Percentiles rank a stretch among this genome's conserved stretches.
Evolutionary conservation across 2,888 invertebrate genomes (phyloP).

Genomic region (Athalia circularis): DNA sequence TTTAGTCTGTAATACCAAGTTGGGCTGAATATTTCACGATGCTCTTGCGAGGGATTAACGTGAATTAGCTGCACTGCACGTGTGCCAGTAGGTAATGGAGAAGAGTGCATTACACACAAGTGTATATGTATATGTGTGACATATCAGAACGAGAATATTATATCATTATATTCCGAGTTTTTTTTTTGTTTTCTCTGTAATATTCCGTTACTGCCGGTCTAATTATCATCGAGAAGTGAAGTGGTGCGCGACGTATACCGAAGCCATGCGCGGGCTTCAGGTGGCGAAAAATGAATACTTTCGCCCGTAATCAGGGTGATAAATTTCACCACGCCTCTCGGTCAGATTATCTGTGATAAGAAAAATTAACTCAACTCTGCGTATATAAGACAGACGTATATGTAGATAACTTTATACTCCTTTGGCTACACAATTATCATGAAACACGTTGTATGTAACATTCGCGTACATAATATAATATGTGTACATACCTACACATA

Average conservation of each 20-base stretch:
- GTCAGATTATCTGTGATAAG: background rate
- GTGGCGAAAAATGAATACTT: constrained; percentile 22
- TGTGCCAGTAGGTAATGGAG: no score
- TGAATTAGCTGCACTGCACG: background rate
- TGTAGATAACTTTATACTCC: background rate
- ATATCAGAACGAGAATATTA: background rate
- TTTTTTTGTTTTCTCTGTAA: background rate
- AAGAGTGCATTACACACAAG: no score
- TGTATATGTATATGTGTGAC: no score
- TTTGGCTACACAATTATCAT: constrained; percentile 20
- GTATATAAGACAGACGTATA: background rate
- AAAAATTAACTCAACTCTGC: background rate
- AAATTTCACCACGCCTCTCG: constrained; percentile 8
- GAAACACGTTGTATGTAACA: constrained; percentile 7
- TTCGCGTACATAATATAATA: background rate
- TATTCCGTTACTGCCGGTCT: constrained; percentile 23
- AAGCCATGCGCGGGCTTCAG: background rate
- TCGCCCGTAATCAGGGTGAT: background rate
- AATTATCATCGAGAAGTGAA: constrained; percentile 30
- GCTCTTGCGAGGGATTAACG: constrained; percentile 16
- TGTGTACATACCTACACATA: constrained; percentile 1
- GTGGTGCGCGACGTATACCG: constrained; percentile 13
- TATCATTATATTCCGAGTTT: constrained; percentile 22
- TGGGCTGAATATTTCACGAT: constrained; percentile 31
- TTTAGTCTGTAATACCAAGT: background rate